Base-by-base conservation (phyloP, 2,888 invertebrate species). In the Scaptomyza parva region DNA sequence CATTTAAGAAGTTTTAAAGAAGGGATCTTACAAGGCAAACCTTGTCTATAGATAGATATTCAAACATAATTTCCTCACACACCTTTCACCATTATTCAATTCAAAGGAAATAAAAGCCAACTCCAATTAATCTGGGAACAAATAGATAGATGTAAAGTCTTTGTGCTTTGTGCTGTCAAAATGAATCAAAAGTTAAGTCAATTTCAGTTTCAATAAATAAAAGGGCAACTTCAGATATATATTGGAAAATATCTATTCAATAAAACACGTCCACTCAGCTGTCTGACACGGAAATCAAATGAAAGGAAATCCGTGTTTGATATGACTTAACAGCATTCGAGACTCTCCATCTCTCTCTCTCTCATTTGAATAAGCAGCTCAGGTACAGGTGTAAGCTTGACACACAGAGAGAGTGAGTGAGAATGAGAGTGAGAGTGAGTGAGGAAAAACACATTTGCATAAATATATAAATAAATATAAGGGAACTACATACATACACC, bases 301-400 rank as follows among this genome's bases (percentile, higher is more conserved):
- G 39, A 66, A 60, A 41, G 18, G 22, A 40, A 53, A 53, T 51
- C 24, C 33, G 33, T 47, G 40, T 60, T 48, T 53, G 48, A 39
- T 63, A 64, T 55, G 20, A 24, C 33, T 61, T n/a, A 14, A n/a
- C 41, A 30, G 41, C 37, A 14, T 28, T 33, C 39, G 18, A 14
- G 47, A 39, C 40, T 35, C n/a, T n/a, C n/a, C n/a, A n/a, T n/a
- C n/a, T n/a, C n/a, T n/a, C n/a, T n/a, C n/a, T n/a, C n/a, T n/a
- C 55, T 51, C 53, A 78, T 76, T 80, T 70, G 43, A 65, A 83
- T 75, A 59, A 67, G 37, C 28, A 59, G 35, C 33, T 7, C 52
- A 51, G 44, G n/a, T n/a, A 47, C 70, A 78, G 62, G 79, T 70
- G 43, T 37, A 43, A 52, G 59, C n/a, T 24, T 18, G 9, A 26